Evolutionary conservation across 2,888 invertebrate species (phyloP).

Genomic region (Pseudeuparius sepicola): DNA sequence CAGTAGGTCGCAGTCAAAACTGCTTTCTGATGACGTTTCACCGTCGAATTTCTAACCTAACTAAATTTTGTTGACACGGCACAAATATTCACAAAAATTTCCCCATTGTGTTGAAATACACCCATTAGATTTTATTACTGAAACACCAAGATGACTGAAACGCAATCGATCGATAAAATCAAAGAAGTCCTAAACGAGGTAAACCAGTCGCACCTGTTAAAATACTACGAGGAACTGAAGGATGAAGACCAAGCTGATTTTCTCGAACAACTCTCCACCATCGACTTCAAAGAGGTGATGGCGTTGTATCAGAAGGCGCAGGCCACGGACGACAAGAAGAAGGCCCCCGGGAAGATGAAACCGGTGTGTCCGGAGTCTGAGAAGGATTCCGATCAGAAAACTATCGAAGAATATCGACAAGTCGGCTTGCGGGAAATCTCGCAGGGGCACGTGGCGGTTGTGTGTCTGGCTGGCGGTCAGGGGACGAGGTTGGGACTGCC

Average conservation of each 20-base stretch:
- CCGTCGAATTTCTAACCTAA: no score
- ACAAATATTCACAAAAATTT: no score
- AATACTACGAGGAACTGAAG: slow-evolving; percentile 26
- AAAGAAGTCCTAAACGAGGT: slow-evolving; percentile 20
- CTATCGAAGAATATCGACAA: slow-evolving; percentile 55
- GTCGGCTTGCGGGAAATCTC: slow-evolving; percentile 53
- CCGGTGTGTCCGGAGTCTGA: no score
- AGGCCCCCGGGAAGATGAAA: slow-evolving; percentile 46
- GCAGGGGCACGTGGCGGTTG: slow-evolving; percentile 65
- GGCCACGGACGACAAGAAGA: slow-evolving; percentile 6
- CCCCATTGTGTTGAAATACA: no score
- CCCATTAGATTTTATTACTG: no score
- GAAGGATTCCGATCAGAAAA: slow-evolving; percentile 48
- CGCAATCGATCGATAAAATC: no score
- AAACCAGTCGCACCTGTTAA: slow-evolving; percentile 27
- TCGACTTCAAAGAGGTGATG: slow-evolving; percentile 31
- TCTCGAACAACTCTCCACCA: slow-evolving; percentile 24
- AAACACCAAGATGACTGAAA: no score
- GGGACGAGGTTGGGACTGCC: slow-evolving; percentile 91
- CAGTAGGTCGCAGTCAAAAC: no score
- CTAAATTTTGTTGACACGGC: no score
- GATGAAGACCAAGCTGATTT: slow-evolving; percentile 24
- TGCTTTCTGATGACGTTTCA: no score
- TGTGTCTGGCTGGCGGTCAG: slow-evolving; percentile 94
- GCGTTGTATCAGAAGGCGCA: slow-evolving; percentile 28